Evolutionary conservation across 2,888 invertebrate species (phyloP).

Genomic region (Leucania comma): DNA sequence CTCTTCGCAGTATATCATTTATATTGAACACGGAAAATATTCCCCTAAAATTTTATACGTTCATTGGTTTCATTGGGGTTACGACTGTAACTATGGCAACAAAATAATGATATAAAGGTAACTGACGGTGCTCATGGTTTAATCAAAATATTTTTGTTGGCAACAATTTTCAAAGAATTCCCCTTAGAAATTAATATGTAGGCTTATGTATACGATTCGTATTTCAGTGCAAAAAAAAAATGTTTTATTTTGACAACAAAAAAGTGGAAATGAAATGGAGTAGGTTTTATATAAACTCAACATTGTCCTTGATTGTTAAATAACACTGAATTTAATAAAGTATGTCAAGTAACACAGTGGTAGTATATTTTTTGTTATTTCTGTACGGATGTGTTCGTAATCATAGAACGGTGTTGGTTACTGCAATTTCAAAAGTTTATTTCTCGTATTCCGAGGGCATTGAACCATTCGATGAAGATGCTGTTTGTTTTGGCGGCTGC

Average conservation of each 20-base stretch:
- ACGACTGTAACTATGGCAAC: slow-evolving; percentile 69
- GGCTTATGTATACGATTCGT: slow-evolving; percentile 11
- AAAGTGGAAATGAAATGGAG: slow-evolving; percentile 15
- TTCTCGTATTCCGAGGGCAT: slow-evolving; percentile 68
- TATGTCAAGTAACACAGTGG: slow-evolving; percentile 51
- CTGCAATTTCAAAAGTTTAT: slow-evolving; percentile 74
- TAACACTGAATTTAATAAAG: slow-evolving; percentile 48
- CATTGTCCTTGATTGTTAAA: slow-evolving; percentile 30
- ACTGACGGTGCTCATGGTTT: slow-evolving; percentile 39
- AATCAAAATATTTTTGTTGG: slow-evolving; percentile 52
- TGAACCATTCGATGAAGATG: slow-evolving; percentile 69
- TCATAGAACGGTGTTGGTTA: slow-evolving; percentile 70
- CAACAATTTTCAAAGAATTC: slow-evolving; percentile 48
- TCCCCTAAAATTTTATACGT: slow-evolving; percentile 72
- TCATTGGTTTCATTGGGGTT: slow-evolving; percentile 72
- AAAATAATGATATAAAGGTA: slow-evolving; percentile 60
- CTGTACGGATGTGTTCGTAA: slow-evolving; percentile 63
- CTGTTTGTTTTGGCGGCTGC: slow-evolving; percentile 70
- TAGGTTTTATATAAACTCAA: slow-evolving; percentile 20
- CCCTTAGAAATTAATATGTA: slow-evolving; percentile 38
- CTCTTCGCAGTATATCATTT: slow-evolving; percentile 71
- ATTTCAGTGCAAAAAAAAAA: slow-evolving; percentile 7
- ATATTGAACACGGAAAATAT: slow-evolving; percentile 71
- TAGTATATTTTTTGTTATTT: slow-evolving; percentile 62
- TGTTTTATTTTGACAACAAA: slow-evolving; percentile 9